Base-by-base conservation (phyloP, 2,888 invertebrate genomes). In the Eurytoma californica region DNA sequence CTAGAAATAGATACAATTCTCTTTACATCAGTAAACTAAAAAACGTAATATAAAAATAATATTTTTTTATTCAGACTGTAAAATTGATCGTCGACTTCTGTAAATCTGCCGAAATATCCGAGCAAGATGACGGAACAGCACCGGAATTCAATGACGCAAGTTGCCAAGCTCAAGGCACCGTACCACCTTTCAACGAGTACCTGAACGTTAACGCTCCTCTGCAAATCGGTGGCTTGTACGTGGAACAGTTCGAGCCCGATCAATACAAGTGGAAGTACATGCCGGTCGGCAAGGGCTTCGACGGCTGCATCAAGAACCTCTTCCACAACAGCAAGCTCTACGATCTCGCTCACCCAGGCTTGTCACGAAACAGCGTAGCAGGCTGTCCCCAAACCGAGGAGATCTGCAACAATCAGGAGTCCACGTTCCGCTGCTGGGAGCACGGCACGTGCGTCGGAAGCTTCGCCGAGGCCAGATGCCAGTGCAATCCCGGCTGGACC, bases 271-370 rank as follows among this genome's bases (percentile, higher is more conserved):
- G 97, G 97, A 96, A 96, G 84, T 95, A 96, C 85, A 95, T 96
- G 93, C 97, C 97, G 0, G 95, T 95, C 61, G 96, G 96, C 1
- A 95, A 96, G 91, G 96, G 96, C 28, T 98, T 99, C 89, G 96
- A 97, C 88, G 99, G 99, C 14, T 99, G 99, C 91, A 96, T 99
- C 81, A 93, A 97, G 86, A 98, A 99, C 90, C 92, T 99, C 68
- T 95, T 98, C 87, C 98, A 99, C 88, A 98, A 99, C 88, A 98
- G 98, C 86, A 97, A 95, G 89, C 91, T 99, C 73, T 99, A 99
- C 90, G 99, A 99, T 89, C 92, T 99, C 84, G 97, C 97, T 0
- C 96, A 96, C 89, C 97, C 98, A 0, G 98, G 98, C 0, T 91
- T 97, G 47, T 95, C 95, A 0, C 92, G 96, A 85, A 95, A 96